Base-by-base conservation (phyloP, 2,888 invertebrate genomes). In the Drosophila mercatorum region DNA sequence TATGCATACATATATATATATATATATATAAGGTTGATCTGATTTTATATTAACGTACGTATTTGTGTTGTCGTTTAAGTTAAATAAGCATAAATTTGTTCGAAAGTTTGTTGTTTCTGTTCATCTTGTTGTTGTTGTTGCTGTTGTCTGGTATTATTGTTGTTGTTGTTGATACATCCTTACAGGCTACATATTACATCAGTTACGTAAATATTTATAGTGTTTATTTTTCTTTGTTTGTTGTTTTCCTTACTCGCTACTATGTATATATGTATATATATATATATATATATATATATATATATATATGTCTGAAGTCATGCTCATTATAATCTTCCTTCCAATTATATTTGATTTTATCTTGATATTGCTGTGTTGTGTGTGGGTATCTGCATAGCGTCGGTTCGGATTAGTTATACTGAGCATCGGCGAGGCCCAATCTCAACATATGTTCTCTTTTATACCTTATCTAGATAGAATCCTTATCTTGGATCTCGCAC, bases 11-110 rank as follows among this genome's bases (percentile, higher is more conserved):
- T 49, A 64, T 67, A 56, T 71, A 70, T 62, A 72, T 22, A 22
- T 22, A 22, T 22, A 22, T 22, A 22, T 22, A 22, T 22, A 22
- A 1, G 17, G 58, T 81, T 81, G 46, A 38, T 72, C 69, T 68
- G 68, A 68, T 71, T 71, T 43, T n/a, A 81, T 75, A 75, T 71
- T 71, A 75, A 75, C 81, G 76, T 88, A 86, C 87, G 76, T 88
- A 77, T 88, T 85, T 88, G 68, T 74, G 73, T 78, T 70, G 49
- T 66, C 52, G 40, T 75, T 69, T 74, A 66, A 71, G 63, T 74
- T 74, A 83, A 85, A 82, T 80, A 74, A 80, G 83, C 72, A 70
- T 83, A 78, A 75, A 83, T 86, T 86, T 86, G 86, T 80, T 86
- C 86, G 86, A 84, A 87, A 83, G 36, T 63, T 63, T 59, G 55